Evolutionary conservation across 2,888 invertebrate genomes (phyloP), one percentile per base, ranked within the genome.

Genomic region (Drosophila barbarae): DNA sequence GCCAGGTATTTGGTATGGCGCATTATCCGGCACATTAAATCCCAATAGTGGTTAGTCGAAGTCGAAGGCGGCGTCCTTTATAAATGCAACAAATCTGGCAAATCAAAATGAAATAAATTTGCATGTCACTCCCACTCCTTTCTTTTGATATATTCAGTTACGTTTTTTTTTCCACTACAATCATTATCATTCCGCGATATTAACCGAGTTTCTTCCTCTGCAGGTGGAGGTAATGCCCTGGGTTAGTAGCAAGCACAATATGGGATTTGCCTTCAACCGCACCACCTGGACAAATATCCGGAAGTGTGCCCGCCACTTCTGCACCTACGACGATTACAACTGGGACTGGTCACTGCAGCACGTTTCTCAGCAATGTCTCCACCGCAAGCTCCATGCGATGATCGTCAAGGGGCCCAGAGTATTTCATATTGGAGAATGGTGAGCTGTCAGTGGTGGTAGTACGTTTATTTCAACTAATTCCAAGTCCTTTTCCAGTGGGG

Each of bases 401-500:
- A 93, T 97, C 76, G 94, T 97, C 86, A 94, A 96, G 83, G 97
- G 97, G 0, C 98, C 99, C 0, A 90, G 99, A 66, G 97, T 99
- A 63, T 98, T 98, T 90, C 99, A 99, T 90, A 98, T 99, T 84
- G 99, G 99, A 32, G 98, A 99, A 91, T 99, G 99, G 97, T 98
- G 89, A 91, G 93, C 64, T 9, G 12, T 13, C 18, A 32, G 3
- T 28, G 7, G 15, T 8, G 7, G 23, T 7, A 8, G 3, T 12
- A 13, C 8, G 26, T 7, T 26, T 28, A 42, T 28, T 49, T 39
- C 1, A 13, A 8, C 6, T 35, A 3, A 21, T 13, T n/a, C 1
- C 10, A 18, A 12, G 23, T 2, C 5, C 21, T 10, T 0, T 53
- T 72, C 58, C 65, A 98, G 98, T 90, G 98, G 98, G 8, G 95